A percentile compares a stretch with the other conserved stretches of the same genome.
Evolutionary conservation across 2,888 invertebrate species (phyloP).

Genomic region (Caenorhabditis zanzibari): DNA sequence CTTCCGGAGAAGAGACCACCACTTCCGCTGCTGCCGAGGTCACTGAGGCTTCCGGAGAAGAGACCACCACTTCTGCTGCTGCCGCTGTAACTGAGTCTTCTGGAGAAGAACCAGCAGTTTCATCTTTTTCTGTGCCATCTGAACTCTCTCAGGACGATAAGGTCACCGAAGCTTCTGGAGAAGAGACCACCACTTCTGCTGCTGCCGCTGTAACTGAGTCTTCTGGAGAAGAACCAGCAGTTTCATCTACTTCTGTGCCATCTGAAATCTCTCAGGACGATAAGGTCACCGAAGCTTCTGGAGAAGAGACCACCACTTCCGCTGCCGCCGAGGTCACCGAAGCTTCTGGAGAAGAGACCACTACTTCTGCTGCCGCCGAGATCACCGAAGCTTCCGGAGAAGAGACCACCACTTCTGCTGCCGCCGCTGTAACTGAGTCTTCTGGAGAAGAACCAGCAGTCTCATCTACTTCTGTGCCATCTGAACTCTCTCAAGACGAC

Average conservation of each 20-base stretch:
- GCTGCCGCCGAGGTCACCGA: slow-evolving; percentile 46
- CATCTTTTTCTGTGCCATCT: slow-evolving; percentile 5
- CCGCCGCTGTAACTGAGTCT: too few relatives aligned
- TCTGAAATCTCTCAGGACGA: slow-evolving; percentile 7
- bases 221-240: slow-evolving; percentile 25
- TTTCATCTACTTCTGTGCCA: slow-evolving; percentile 12
- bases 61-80: slow-evolving; percentile 1
- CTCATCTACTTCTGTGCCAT: slow-evolving; percentile 8
- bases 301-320: slow-evolving; percentile 23
- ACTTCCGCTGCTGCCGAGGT: slow-evolving; percentile 6
- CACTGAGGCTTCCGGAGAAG: slow-evolving; percentile 38
- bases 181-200: slow-evolving; percentile 39
- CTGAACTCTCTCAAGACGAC: slow-evolving; percentile 6
- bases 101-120: slow-evolving; percentile 45
- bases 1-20: slow-evolving; percentile 39
- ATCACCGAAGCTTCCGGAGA: slow-evolving; percentile 45
- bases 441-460: slow-evolving; percentile 48
- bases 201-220: slow-evolving; percentile 27
- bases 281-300: slow-evolving; percentile 30
- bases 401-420: background rate
- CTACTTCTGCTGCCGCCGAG: slow-evolving; percentile 9
- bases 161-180: slow-evolving; percentile 55
- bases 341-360: slow-evolving; percentile 61
- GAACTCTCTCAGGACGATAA: slow-evolving; percentile 15
- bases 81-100: slow-evolving; percentile 35